Evolutionary conservation across 2,888 invertebrate species (phyloP).

Genomic region (Gerosis bhagava): DNA sequence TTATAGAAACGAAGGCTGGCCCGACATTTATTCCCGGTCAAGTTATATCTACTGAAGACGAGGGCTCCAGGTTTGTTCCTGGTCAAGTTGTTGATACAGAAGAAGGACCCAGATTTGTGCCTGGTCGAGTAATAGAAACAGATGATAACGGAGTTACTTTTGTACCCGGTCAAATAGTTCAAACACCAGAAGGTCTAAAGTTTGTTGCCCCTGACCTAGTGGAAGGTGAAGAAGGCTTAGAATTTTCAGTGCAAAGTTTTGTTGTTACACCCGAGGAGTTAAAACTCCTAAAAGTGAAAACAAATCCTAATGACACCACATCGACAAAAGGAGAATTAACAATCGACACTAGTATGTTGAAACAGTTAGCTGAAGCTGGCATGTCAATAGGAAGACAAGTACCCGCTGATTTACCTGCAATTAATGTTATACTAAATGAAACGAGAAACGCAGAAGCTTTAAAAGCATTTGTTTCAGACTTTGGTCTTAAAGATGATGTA

Average conservation of each 20-base stretch:
- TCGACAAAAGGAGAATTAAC: conserved; percentile 82
- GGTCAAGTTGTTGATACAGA: conserved; percentile 89
- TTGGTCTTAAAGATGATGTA: conserved; percentile 76
- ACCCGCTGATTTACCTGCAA: conserved; percentile 82
- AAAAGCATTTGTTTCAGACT: conserved; percentile 74
- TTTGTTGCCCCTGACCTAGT: conserved; percentile 87
- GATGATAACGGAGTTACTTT: conserved; percentile 88
- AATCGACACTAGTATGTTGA: conserved; percentile 85
- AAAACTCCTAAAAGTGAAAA: conserved; percentile 73
- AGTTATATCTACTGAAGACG: conserved; percentile 85
- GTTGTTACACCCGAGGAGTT: conserved; percentile 77
- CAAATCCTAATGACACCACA: conserved; percentile 74
- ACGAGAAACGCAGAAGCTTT: conserved; percentile 74
- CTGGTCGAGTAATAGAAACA: conserved; percentile 88
- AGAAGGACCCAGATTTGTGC: conserved; percentile 86
- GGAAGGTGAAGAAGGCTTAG: conserved; percentile 85
- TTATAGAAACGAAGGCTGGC: conserved; percentile 88
- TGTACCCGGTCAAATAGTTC: conserved; percentile 90
- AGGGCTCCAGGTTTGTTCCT: conserved; percentile 83
- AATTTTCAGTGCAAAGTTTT: conserved; percentile 88
- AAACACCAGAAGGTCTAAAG: conserved; percentile 86
- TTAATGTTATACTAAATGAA: conserved; percentile 79
- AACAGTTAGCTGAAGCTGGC: conserved; percentile 86
- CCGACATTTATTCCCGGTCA: conserved; percentile 91
- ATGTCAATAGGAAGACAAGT: conserved; percentile 86